These are phyloP conservation scores for Sus scrofa DNA, from an alignment of 2,113 vertebrate genomes.

Conservation along the genomic window DNA sequence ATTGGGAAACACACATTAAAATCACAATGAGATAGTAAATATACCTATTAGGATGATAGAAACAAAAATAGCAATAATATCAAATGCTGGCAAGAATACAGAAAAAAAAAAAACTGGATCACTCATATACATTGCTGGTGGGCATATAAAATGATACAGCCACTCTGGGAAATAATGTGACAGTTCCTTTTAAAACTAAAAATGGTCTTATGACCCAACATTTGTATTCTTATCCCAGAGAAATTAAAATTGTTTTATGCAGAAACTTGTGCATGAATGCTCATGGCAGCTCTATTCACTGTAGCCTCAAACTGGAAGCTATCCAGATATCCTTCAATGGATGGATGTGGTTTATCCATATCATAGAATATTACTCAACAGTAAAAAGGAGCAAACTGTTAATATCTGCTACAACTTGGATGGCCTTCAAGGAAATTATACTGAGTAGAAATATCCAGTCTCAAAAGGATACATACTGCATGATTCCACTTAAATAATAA, in stretches of 20 bases:
- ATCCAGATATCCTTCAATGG: not conserved
- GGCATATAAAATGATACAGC: not conserved
- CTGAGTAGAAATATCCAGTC: not conserved
- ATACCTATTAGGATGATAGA: not conserved
- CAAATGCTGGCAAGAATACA: not conserved
- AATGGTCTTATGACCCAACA: not conserved
- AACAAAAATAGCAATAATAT: not conserved
- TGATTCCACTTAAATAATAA: not conserved
- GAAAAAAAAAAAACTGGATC: not conserved
- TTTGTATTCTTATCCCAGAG: not conserved
- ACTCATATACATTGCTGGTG: not conserved
- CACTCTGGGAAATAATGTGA: not conserved
- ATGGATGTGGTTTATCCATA: not conserved
- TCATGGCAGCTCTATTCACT: not conserved
- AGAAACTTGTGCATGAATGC: not conserved
- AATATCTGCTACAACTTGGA: not conserved
- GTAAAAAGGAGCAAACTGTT: not conserved
- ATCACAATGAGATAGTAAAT: not conserved
- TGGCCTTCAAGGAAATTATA: not conserved
- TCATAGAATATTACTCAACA: not conserved
- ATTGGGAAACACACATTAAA: not conserved
- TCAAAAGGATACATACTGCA: not conserved
- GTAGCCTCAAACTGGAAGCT: not conserved
- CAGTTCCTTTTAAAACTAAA: constrained; percentile 20
- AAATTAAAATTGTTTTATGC: not conserved